Evolutionary conservation across 2,888 invertebrate species (phyloP), one percentile per base, ranked within the genome.

Genomic region (Nemurella pictetii): DNA sequence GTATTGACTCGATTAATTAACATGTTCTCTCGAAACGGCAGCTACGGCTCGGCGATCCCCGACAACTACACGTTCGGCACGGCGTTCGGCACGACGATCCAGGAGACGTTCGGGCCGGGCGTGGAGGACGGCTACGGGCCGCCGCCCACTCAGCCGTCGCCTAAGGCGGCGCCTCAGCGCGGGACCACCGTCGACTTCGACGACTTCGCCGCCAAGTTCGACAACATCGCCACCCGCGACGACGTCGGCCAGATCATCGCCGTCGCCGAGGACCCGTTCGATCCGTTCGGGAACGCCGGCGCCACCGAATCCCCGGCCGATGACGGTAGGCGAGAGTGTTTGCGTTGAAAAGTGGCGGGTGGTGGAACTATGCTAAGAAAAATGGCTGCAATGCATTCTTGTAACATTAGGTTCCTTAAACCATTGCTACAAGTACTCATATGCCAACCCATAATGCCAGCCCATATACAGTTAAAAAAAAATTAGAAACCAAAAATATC

Each of bases 171-270:
- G n/a, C 77, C 27, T 9, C 29, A 27, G 29, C 29, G 78, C 77
- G 15, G 72, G 72, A 27, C 36, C 0, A 86, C 92, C 0, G 94
- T 95, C 87, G 94, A 93, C 30, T 97, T 97, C 87, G 97, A 97
- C 89, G 97, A 96, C 0, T 98, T 98, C 88, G 94, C 97, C 1
- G 95, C 96, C 0, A 97, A 97, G 89, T 98, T 98, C 88, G 97
- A 97, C 87, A 94, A 93, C 29, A 82, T 82, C 72, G 94, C 94
- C 28, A 88, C 88, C 20, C 87, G 85, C 36, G 86, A 85, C 25
- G 85, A 86, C 20, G 29, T 29, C 7, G 80, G 75, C 55, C 84
- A 84, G 9, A 78, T 84, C 20, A 83, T 83, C 30, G 83, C 25
- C 9, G 82, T 55, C n/a, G 78, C 85, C 5, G 87, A 85, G 26